phyloP scores from a whole-genome alignment of 2,113 vertebrate genomes.

The Leptocoma aspasia region DNA sequence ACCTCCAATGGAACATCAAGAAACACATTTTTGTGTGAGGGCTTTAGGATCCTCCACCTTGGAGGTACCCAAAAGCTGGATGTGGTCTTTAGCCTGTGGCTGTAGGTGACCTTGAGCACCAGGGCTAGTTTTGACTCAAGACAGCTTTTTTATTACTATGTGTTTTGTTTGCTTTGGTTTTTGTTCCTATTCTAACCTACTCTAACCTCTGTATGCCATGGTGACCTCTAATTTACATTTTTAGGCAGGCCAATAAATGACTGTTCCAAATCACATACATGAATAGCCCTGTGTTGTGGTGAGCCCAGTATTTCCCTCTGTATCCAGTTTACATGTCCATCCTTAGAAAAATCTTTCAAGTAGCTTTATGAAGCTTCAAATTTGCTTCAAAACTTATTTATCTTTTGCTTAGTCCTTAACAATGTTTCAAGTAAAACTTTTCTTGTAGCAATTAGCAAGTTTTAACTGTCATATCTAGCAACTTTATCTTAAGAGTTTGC shows the following conservation, averaged over 20 bases:
- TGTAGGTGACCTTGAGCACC: background rate
- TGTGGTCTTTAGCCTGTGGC: background rate
- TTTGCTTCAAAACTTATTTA: background rate
- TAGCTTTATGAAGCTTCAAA: background rate
- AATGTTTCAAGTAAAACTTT: background rate
- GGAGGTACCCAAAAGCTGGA: background rate
- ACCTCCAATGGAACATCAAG: background rate
- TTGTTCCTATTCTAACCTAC: background rate
- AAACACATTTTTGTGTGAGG: background rate
- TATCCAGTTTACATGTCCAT: background rate
- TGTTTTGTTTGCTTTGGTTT: background rate
- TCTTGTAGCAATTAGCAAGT: background rate
- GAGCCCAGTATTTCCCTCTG: background rate
- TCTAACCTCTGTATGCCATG: background rate
- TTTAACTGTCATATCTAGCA: background rate
- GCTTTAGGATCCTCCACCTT: background rate
- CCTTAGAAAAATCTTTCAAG: background rate
- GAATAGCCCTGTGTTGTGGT: background rate
- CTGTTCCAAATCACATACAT: background rate
- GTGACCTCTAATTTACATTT: background rate
- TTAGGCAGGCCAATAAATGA: background rate
- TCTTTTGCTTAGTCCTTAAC: background rate
- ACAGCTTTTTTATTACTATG: background rate
- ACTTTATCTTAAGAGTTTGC: background rate
- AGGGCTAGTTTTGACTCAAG: background rate